Percentiles rank a stretch among this genome's conserved stretches.
These are phyloP conservation scores for Cacoxenus indagator DNA, from an alignment of 2,888 invertebrate species.

Conservation along the genomic window DNA sequence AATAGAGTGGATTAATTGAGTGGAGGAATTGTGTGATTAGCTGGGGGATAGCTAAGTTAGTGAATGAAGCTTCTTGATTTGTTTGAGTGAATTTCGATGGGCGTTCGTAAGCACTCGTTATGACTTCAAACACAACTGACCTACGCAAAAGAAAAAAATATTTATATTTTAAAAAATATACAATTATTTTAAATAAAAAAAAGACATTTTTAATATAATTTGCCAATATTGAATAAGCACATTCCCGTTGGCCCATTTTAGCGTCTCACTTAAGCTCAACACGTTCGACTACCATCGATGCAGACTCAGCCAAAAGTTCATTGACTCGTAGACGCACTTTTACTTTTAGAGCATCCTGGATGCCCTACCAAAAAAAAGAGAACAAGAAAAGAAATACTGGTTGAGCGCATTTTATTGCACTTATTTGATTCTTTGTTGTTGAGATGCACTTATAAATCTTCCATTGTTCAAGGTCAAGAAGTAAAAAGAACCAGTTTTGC, in stretches of 20 bases:
- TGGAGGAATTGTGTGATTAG: neutral
- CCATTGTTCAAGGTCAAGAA: slow-evolving; percentile 8
- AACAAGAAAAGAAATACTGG: neutral
- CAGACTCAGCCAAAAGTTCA: neutral
- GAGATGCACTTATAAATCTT: neutral
- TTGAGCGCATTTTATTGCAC: neutral
- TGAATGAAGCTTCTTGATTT: too few species aligned
- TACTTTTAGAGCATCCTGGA: neutral
- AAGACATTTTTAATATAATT: neutral
- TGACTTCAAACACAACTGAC: too few species aligned
- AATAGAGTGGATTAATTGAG: neutral
- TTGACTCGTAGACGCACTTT: neutral
- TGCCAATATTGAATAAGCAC: neutral
- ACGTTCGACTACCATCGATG: neutral
- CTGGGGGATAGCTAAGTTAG: too few species aligned
- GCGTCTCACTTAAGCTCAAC: neutral
- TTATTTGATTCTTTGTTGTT: neutral
- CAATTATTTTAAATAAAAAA: neutral
- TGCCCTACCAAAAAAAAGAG: too few species aligned
- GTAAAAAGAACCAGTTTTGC: neutral
- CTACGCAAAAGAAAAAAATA: slow-evolving; percentile 9
- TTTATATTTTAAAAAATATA: neutral
- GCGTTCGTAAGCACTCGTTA: too few species aligned
- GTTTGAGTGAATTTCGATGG: too few species aligned
- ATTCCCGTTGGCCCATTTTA: neutral